Conservation (phyloP, 2,888 invertebrate genomes). For the Drosophila anomalipes region DNA sequence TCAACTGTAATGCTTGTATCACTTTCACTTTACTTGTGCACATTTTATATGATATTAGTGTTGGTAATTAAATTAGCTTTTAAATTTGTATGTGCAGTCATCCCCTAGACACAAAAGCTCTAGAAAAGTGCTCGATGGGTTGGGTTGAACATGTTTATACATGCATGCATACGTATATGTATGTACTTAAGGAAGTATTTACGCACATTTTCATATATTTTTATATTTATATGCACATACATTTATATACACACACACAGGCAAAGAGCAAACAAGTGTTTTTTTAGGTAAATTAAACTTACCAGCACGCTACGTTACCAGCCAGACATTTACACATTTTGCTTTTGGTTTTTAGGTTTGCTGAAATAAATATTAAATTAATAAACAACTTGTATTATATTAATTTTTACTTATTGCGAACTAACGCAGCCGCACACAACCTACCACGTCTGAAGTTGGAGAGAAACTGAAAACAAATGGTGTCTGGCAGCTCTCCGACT, state of each 20-base stretch:
- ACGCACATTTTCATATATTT: not conserved
- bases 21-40: constrained; percentile 1
- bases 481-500: constrained; percentile 23
- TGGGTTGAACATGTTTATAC: not conserved
- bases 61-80: constrained; percentile 2
- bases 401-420: not conserved
- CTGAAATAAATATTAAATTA: constrained; percentile 34
- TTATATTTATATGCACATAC: not conserved
- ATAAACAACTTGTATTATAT: not conserved
- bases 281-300: constrained; percentile 48
- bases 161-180: not conserved
- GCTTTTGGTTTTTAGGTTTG: constrained; percentile 19
- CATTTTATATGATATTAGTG: not conserved
- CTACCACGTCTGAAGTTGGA: constrained; percentile 51
- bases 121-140: not conserved
- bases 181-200: not conserved
- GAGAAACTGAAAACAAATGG: constrained; percentile 49
- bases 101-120: not conserved
- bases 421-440: constrained; percentile 31
- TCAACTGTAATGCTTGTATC: not conserved
- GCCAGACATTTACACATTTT: constrained; percentile 82
- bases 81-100: not conserved
- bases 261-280: not conserved
- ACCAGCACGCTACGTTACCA: constrained; percentile 81
- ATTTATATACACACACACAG: not conserved